These are phyloP conservation scores for Dipodomys spectabilis DNA, from an alignment of 2,113 vertebrate genomes.

Conservation along the genomic window DNA sequence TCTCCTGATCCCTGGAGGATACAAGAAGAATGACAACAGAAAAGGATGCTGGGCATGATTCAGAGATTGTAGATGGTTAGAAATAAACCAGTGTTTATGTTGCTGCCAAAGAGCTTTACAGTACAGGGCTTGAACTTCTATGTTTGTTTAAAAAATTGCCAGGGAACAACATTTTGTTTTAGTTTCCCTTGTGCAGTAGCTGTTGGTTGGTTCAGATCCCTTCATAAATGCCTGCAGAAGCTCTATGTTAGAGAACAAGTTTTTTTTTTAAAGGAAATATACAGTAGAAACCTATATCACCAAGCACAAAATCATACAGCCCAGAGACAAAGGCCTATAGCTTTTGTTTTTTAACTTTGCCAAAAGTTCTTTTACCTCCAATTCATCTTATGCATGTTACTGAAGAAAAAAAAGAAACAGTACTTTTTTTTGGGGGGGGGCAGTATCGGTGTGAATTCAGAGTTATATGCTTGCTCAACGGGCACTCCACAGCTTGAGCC, in stretches of 20 bases:
- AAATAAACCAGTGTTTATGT: constrained; percentile 80
- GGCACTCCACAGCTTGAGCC: too few species aligned
- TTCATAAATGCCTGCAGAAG: constrained; percentile 86
- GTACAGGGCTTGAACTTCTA: constrained; percentile 80
- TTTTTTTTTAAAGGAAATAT: constrained; percentile 81
- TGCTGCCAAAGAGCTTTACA: constrained; percentile 80
- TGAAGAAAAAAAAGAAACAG: constrained; percentile 14
- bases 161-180: constrained; percentile 75
- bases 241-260: constrained; percentile 82
- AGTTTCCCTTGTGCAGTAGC: constrained; percentile 78
- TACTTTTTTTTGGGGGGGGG: not conserved
- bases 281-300: constrained; percentile 78
- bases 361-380: constrained; percentile 40
- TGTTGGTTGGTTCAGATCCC: constrained; percentile 84
- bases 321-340: constrained; percentile 22
- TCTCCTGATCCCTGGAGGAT: too few species aligned
- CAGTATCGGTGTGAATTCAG: too few species aligned
- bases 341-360: not conserved
- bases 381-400: constrained; percentile 59
- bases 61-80: constrained; percentile 77
- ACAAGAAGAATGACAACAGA: constrained; percentile 35
- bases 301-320: constrained; percentile 67
- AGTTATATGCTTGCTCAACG: too few species aligned
- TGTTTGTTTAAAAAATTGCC: constrained; percentile 82
- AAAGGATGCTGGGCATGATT: constrained; percentile 74